Base-by-base conservation (phyloP, 2,797 vertebrate genomes). In the Apogon hyalosoma region DNA sequence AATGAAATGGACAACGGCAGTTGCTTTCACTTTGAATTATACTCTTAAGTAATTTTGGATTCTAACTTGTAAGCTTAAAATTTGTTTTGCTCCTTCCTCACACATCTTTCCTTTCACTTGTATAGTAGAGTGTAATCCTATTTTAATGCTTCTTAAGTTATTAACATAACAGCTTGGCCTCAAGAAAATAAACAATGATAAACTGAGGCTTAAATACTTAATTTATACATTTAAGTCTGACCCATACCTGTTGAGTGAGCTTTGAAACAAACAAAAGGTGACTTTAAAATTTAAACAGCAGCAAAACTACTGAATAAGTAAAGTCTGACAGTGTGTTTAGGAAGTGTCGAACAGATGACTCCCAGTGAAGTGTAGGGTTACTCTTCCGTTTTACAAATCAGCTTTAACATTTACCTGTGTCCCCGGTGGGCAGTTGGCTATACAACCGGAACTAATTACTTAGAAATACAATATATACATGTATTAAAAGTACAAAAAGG, bases 91-190 rank as follows among this genome's bases (percentile, higher is more conserved):
- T 54, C 11, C 19, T 57, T 50, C 50, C 14, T 53, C 15, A 15
- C 15, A 38, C 43, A 38, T 38, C 41, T 9, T 1, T 42, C 12
- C 24, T 18, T 15, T 50, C 6, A 54, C 33, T 21, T 45, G 56
- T 40, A 15, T 56, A 57, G 21, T 42, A 52, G 8, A 62, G 11
- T 42, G 7, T 5, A n/a, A 57, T 43, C 54, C 21, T 4, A 4
- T 57, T 73, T 60, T 55, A 57, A 63, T 58, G 39, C 15, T 51
- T 60, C 63, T 31, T 16, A 52, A 58, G 66, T 24, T 19, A 28
- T 66, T 58, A 56, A 43, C 58, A 15, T 18, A 40, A 7, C 21
- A 47, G 7, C 43, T 55, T 14, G 13, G 13, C 28, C 13, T 65
- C 14, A 0, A 62, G 49, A 43, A 66, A 53, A 48, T 49, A 51